Conservation (phyloP, 2,888 invertebrate genomes). For the Epinotia nisella region DNA sequence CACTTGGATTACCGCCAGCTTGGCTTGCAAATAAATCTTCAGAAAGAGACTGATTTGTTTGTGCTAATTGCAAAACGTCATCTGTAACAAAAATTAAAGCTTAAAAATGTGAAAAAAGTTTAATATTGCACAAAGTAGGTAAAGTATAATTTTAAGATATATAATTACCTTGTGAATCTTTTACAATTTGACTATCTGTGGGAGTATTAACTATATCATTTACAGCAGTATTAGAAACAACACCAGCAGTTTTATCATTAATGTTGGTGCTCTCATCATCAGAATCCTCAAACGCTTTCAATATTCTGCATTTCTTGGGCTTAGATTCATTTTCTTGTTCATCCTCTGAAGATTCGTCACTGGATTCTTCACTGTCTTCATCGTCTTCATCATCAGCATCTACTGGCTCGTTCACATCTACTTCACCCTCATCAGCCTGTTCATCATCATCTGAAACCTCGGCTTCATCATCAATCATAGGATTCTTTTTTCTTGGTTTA, state of each 20-base stretch:
- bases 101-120: not conserved
- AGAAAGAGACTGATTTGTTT: constrained; percentile 62
- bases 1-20: constrained; percentile 51
- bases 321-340: constrained; percentile 55
- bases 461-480: constrained; percentile 80
- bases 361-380: constrained; percentile 60
- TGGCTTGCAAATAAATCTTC: constrained; percentile 71
- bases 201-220: constrained; percentile 39
- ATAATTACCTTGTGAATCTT: constrained; percentile 65
- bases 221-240: not conserved
- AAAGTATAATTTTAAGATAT: constrained; percentile 2
- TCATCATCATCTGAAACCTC: constrained; percentile 75
- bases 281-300: constrained; percentile 80
- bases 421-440: constrained; percentile 47
- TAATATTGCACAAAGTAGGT: not conserved
- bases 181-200: constrained; percentile 49
- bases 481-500: constrained; percentile 72
- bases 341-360: constrained; percentile 66
- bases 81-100: constrained; percentile 63
- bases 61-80: constrained; percentile 71
- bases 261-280: constrained; percentile 65
- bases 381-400: constrained; percentile 55
- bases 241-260: not conserved
- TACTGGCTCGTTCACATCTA: constrained; percentile 54
- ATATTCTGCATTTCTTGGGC: constrained; percentile 72